Evolutionary conservation across 2,888 invertebrate species (phyloP), one percentile per base, ranked within the genome.

Genomic region (Onchidella celtica): DNA sequence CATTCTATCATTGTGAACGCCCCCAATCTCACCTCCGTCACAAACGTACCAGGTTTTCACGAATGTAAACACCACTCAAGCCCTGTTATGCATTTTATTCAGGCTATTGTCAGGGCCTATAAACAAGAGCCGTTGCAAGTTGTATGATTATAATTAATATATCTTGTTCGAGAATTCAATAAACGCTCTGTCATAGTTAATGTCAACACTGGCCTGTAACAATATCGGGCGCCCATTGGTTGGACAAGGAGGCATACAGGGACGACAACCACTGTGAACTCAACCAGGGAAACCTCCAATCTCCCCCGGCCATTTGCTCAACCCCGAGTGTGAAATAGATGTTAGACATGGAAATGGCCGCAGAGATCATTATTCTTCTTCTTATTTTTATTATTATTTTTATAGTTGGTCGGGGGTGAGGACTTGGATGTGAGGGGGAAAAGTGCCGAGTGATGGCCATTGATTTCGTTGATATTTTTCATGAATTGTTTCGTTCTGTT

Each of bases 141-240:
- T 59, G 3, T 38, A 61, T 73, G 17, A 61, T 29, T 34, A 73
- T 59, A 73, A 73, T 73, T 73, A 59, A 73, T 61, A 73, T 73
- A 73, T 73, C 73, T 73, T 73, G 73, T 73, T 61, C 61, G 0
- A 38, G 38, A 32, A n/a, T 61, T 36, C 61, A n/a, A 36, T 38
- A 61, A 36, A 36, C n/a, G n/a, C 17, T 27, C 14, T 38, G 59
- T 24, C 36, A 36, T 21, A 24, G 38, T 3, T 21, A 36, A 1
- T 59, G 73, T 73, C 73, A 73, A 73, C 38, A 73, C 0, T 32
- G 1, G 27, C 1, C 11, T 4, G 14, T 24, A 29, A 59, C 34
- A 61, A 59, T 36, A 4, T 36, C 36, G 21, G 21, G 57, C 9
- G 2, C 9, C 32, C 34, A 36, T 73, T 73, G 34, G 73, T 73